These are phyloP conservation scores for Gerosis bhagava DNA, from an alignment of 2,888 invertebrate genomes.

Conservation along the genomic window DNA sequence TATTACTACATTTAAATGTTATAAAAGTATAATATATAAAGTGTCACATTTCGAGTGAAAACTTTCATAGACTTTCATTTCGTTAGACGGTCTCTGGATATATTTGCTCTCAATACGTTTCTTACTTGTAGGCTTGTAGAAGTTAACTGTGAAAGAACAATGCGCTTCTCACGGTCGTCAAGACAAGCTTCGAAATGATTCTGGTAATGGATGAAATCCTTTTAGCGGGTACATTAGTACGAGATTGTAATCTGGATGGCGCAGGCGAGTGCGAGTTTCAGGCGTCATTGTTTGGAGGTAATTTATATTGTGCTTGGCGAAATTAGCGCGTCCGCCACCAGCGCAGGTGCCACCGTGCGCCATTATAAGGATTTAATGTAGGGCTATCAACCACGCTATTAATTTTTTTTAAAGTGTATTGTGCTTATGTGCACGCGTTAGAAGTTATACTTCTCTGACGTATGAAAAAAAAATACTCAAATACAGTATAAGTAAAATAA, in stretches of 20 bases:
- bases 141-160: background rate
- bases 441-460: too few relatives aligned
- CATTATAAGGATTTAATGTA: constrained; percentile 66
- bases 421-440: too few relatives aligned
- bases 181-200: constrained; percentile 39
- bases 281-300: constrained; percentile 70
- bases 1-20: too few relatives aligned
- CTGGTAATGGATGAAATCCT: constrained; percentile 53
- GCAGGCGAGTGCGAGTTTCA: constrained; percentile 39
- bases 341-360: constrained; percentile 62
- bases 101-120: too few relatives aligned
- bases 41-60: too few relatives aligned
- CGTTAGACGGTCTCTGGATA: too few relatives aligned
- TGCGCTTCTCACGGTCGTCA: constrained; percentile 15
- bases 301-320: constrained; percentile 72
- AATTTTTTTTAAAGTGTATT: too few relatives aligned
- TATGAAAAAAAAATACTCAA: too few relatives aligned
- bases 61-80: too few relatives aligned
- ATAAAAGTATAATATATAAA: too few relatives aligned
- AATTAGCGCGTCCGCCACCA: constrained; percentile 59
- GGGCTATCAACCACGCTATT: constrained; percentile 13
- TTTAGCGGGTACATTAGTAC: constrained; percentile 48
- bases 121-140: background rate
- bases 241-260: constrained; percentile 49
- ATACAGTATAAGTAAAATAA: too few relatives aligned